These are phyloP conservation scores for Sitobion miscanthi DNA, from an alignment of 1,140 invertebrate species.

Conservation along the genomic window DNA sequence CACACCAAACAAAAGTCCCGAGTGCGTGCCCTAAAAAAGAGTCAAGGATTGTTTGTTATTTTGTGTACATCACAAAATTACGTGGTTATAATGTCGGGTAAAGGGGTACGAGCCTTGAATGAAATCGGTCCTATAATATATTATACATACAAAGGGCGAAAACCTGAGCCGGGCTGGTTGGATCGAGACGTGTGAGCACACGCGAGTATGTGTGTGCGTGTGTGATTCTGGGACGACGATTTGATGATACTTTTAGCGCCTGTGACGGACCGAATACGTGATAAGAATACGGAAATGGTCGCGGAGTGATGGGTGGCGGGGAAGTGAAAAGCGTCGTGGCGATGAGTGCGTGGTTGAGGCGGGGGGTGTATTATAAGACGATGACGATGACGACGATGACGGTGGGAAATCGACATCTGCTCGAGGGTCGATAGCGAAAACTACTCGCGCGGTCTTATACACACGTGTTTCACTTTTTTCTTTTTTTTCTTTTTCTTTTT, in stretches of 20 bases:
- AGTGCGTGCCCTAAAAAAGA: not conserved
- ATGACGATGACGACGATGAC: not conserved
- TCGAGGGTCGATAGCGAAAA: constrained; percentile 31
- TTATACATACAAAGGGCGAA: constrained; percentile 47
- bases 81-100: not conserved
- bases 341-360: not conserved
- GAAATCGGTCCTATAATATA: constrained; percentile 20
- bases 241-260: constrained; percentile 50
- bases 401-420: constrained; percentile 49
- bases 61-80: not conserved
- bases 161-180: not conserved
- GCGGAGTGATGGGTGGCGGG: not conserved
- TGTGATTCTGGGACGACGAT: not conserved
- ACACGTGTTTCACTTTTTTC: constrained; percentile 14
- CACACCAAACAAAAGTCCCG: no score
- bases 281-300: constrained; percentile 8
- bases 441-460: constrained; percentile 16
- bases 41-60: constrained; percentile 14
- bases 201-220: not conserved
- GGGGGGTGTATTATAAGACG: not conserved
- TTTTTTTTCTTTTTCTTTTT: not conserved
- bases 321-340: not conserved
- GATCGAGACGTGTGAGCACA: not conserved
- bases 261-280: constrained; percentile 40
- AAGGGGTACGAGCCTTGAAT: constrained; percentile 12